phyloP scores from a whole-genome alignment of 2,888 invertebrate species.

The Asteroscopus sphinx region DNA sequence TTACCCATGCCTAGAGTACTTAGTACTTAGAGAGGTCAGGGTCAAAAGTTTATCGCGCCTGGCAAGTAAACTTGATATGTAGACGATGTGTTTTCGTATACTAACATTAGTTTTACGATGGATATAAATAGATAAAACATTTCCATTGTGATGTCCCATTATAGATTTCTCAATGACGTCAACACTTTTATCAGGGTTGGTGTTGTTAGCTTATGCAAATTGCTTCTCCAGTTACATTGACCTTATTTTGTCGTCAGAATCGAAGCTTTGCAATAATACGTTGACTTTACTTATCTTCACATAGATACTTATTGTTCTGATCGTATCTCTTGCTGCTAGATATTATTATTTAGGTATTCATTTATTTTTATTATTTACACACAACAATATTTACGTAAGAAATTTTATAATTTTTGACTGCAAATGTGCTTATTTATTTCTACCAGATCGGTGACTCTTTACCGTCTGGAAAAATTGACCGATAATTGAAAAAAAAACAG shows the following conservation, averaged over 20 bases:
- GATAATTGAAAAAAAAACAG: too few species aligned
- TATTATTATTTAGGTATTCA: too few species aligned
- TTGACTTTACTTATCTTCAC: background rate
- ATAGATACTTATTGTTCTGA: too few species aligned
- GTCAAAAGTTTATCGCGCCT: constrained; percentile 31
- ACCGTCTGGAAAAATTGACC: too few species aligned
- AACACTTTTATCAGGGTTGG: constrained; percentile 9
- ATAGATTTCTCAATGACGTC: constrained; percentile 10
- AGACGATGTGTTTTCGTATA: constrained; percentile 22
- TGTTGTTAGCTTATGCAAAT: constrained; percentile 33
- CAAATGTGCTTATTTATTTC: too few species aligned
- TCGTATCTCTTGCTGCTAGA: too few species aligned
- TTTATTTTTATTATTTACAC: too few species aligned
- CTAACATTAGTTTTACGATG: constrained; percentile 19
- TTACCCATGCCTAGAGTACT: too few species aligned
- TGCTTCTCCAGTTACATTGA: constrained; percentile 22
- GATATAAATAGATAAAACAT: constrained; percentile 37
- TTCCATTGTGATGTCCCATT: constrained; percentile 36
- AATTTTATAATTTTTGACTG: too few species aligned
- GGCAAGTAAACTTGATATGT: constrained; percentile 15
- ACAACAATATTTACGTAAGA: too few species aligned
- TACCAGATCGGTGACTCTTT: too few species aligned
- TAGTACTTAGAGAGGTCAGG: constrained; percentile 8
- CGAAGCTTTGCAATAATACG: constrained; percentile 7
- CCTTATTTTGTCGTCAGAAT: constrained; percentile 9